Evolutionary conservation across 2,113 vertebrate genomes (phyloP).

Genomic region (Xerus inauris): DNA sequence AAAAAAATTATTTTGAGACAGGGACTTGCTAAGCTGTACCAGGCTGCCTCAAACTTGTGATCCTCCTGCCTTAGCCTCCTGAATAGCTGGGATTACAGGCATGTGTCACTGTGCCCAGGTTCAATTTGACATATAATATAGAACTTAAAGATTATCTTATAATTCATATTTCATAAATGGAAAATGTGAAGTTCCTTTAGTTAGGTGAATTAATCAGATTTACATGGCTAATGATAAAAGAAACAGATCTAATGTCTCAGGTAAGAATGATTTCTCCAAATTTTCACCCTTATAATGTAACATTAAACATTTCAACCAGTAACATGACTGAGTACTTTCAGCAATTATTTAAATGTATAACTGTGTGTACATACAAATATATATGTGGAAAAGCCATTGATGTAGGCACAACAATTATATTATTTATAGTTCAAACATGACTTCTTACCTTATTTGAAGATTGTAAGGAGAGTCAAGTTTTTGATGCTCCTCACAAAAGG

Average conservation of each 20-base stretch:
- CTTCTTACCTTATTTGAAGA: neutral
- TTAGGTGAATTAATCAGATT: constrained; percentile 14
- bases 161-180: neutral
- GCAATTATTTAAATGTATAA: neutral
- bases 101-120: too few relatives aligned
- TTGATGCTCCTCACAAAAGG: neutral
- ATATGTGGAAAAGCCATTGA: neutral
- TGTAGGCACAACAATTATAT: neutral
- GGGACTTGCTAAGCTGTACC: too few relatives aligned
- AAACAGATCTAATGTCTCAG: neutral
- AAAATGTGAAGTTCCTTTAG: neutral
- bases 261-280: neutral
- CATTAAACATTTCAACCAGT: neutral
- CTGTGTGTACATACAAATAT: neutral
- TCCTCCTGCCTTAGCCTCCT: too few relatives aligned
- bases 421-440: neutral
- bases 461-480: neutral
- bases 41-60: too few relatives aligned
- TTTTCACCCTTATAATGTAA: neutral
- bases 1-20: too few relatives aligned
- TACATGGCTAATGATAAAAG: neutral
- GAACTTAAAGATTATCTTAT: neutral
- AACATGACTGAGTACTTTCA: neutral
- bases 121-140: neutral
- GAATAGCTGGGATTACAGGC: too few relatives aligned